Conservation (phyloP, 2,888 invertebrate species). For the Aromia moschata region DNA sequence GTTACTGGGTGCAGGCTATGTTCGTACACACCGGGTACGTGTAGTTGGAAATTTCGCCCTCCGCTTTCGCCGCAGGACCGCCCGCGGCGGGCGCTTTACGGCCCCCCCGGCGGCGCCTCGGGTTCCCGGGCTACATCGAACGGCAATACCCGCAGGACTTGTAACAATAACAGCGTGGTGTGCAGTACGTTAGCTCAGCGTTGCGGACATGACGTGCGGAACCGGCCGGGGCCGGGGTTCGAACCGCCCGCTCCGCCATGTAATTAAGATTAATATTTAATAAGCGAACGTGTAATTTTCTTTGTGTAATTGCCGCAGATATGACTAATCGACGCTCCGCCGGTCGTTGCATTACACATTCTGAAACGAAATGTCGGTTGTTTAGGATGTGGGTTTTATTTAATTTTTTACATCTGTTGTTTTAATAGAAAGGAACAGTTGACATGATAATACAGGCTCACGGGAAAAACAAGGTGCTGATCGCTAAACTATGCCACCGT, state of each 20-base stretch:
- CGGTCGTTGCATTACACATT: neutral
- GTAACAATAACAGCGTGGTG: conserved; percentile 6
- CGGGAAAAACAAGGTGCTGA: too few relatives aligned
- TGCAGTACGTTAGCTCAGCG: conserved; percentile 1
- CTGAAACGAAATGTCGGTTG: too few relatives aligned
- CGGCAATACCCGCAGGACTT: conserved; percentile 16
- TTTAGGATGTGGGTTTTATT: too few relatives aligned
- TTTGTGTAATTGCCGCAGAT: conserved; percentile 6
- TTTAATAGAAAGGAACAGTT: too few relatives aligned
- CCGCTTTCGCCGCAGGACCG: too few relatives aligned
- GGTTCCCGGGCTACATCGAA: conserved; percentile 8
- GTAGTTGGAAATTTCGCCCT: too few relatives aligned
- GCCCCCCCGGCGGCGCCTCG: conserved; percentile 28
- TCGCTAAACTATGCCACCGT: too few relatives aligned
- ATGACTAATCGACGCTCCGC: neutral
- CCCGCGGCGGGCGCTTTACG: too few relatives aligned
- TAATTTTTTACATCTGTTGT: too few relatives aligned
- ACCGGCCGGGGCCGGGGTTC: neutral
- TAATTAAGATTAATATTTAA: conserved; percentile 12
- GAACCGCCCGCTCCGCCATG: neutral
- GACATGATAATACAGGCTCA: too few relatives aligned
- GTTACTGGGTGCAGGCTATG: too few relatives aligned
- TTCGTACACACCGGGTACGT: too few relatives aligned
- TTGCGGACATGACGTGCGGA: conserved; percentile 11
- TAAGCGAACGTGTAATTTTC: neutral